Conservation (phyloP, 2,113 vertebrate genomes). For the Saguinus imperator region DNA sequence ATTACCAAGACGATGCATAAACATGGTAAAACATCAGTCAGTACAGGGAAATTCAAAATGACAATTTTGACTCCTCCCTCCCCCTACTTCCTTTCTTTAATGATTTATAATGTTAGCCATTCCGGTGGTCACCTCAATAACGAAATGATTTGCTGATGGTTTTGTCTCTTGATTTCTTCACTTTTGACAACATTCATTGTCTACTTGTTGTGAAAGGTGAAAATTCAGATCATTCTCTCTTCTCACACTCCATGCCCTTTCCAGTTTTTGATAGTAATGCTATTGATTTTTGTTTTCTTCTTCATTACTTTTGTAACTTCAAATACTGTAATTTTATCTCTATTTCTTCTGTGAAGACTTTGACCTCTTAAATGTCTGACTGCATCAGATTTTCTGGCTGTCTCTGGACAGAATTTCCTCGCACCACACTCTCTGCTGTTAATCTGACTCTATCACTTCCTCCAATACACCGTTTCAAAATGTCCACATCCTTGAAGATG, state of each 20-base stretch:
- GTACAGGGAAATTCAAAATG: not conserved
- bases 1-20: not conserved
- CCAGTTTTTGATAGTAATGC: slow-evolving; percentile 11
- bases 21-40: not conserved
- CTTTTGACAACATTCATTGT: not conserved
- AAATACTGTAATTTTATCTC: not conserved
- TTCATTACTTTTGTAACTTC: not conserved
- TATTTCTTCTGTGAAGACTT: not conserved
- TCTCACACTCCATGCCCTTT: not conserved
- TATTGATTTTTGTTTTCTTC: not conserved
- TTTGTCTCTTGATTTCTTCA: slow-evolving; percentile 27
- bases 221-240: not conserved
- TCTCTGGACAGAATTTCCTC: not conserved
- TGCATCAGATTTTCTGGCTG: not conserved
- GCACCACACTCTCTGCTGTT: not conserved
- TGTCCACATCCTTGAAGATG: not conserved
- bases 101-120: not conserved
- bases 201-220: not conserved
- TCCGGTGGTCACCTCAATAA: not conserved
- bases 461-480: not conserved
- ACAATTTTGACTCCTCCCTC: not conserved
- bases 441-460: not conserved
- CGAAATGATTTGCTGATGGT: not conserved
- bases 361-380: not conserved
- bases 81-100: not conserved